phyloP scores from a whole-genome alignment of 2,797 vertebrate genomes.

The Parauchenoglanis punctatus region DNA sequence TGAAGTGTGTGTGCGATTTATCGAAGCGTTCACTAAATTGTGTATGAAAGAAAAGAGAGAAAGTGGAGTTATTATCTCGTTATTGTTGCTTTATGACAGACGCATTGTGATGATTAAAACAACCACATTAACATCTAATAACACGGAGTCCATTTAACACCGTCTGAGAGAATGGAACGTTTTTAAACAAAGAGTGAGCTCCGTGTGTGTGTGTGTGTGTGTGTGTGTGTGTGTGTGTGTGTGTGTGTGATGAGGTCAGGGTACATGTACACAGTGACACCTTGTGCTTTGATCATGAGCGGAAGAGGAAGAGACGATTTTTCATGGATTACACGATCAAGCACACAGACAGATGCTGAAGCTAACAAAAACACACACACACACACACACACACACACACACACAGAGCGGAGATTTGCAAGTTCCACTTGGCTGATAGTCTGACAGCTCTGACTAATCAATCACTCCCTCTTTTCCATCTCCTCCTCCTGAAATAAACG shows the following conservation, averaged over 20 bases:
- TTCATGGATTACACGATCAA: constrained; percentile 55
- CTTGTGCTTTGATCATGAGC: constrained; percentile 55
- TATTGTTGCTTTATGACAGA: background rate
- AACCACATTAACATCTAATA: background rate
- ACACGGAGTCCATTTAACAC: no score
- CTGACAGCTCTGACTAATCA: constrained; percentile 79
- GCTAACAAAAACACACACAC: constrained; percentile 15
- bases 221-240: constrained; percentile 32
- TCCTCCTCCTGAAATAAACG: constrained; percentile 46
- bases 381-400: constrained; percentile 29
- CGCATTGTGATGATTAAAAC: background rate
- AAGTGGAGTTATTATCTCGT: background rate
- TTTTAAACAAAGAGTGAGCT: background rate
- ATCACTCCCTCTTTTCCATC: constrained; percentile 67
- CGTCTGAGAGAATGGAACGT: background rate
- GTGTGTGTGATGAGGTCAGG: constrained; percentile 43
- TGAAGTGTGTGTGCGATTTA: background rate
- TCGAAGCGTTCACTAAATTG: background rate
- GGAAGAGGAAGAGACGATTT: constrained; percentile 55
- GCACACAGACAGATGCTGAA: constrained; percentile 14
- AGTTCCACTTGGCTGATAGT: constrained; percentile 81
- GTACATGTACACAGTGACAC: constrained; percentile 44
- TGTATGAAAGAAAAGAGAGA: background rate
- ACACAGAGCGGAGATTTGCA: constrained; percentile 70
- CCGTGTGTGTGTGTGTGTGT: constrained; percentile 34